phyloP scores from a whole-genome alignment of 2,113 vertebrate species.

The Paraplagusia blochii region DNA sequence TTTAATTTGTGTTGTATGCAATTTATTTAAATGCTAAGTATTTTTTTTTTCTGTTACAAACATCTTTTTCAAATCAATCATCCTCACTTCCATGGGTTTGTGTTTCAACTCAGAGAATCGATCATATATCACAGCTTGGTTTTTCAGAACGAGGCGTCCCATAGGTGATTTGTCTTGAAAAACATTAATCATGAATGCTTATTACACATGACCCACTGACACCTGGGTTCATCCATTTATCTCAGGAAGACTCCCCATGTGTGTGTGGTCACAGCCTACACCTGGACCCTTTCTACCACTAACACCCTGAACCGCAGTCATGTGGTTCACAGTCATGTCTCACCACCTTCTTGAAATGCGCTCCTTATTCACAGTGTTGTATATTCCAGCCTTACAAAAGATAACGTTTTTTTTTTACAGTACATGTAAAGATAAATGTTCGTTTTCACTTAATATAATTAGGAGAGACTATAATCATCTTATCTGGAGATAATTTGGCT shows the following conservation, averaged over 20 bases:
- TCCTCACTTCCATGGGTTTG: no score
- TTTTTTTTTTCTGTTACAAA: no score
- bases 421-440: no score
- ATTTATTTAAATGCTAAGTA: no score
- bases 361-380: not conserved
- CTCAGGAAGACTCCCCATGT: slow-evolving; percentile 37
- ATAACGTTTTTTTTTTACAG: no score
- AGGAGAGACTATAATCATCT: no score
- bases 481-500: no score
- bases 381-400: no score
- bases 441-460: no score
- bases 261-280: slow-evolving; percentile 51
- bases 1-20: no score
- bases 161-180: slow-evolving; percentile 60
- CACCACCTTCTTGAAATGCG: not conserved
- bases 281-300: slow-evolving; percentile 39
- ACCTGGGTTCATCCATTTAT: slow-evolving; percentile 48
- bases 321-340: not conserved
- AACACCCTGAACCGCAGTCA: not conserved
- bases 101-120: slow-evolving; percentile 36
- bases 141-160: slow-evolving; percentile 57
- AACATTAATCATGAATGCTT: slow-evolving; percentile 61
- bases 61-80: no score
- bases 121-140: slow-evolving; percentile 60
- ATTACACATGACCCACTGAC: slow-evolving; percentile 60